Evolutionary conservation across 2,797 vertebrate species (phyloP).

Genomic region (Hapalemur alaotrensis): DNA sequence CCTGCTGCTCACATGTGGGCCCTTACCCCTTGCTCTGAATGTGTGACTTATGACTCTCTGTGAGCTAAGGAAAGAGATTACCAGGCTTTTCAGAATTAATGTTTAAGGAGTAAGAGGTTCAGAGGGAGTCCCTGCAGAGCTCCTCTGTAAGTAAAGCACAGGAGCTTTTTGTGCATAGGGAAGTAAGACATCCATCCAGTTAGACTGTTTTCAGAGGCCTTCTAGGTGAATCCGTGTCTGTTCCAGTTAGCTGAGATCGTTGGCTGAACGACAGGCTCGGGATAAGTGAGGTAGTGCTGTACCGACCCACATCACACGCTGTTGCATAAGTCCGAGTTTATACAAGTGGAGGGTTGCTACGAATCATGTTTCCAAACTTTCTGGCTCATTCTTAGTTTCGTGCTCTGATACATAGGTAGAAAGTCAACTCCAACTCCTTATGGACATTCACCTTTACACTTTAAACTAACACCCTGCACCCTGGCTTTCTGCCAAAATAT

Average conservation of each 20-base stretch:
- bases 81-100: not conserved
- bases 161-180: not conserved
- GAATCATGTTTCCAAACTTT: not conserved
- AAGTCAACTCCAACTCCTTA: not conserved
- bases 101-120: not conserved
- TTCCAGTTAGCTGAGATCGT: not conserved
- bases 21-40: not conserved
- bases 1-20: not conserved
- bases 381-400: not conserved
- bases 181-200: not conserved
- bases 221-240: not conserved
- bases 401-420: slow-evolving; percentile 41
- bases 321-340: not conserved
- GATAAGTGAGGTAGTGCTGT: not conserved
- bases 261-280: not conserved
- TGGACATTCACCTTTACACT: slow-evolving; percentile 77
- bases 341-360: not conserved
- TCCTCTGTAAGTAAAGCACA: not conserved
- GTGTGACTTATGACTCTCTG: not conserved
- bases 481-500: slow-evolving; percentile 81
- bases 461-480: slow-evolving; percentile 80
- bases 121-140: not conserved
- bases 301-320: accelerated
- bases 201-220: not conserved
- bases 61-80: not conserved